A percentile compares a stretch with the other conserved stretches of the same genome.
These are phyloP conservation scores for Akabosia matsudoensis DNA, from an alignment of 1,140 invertebrate species.

Conservation along the genomic window DNA sequence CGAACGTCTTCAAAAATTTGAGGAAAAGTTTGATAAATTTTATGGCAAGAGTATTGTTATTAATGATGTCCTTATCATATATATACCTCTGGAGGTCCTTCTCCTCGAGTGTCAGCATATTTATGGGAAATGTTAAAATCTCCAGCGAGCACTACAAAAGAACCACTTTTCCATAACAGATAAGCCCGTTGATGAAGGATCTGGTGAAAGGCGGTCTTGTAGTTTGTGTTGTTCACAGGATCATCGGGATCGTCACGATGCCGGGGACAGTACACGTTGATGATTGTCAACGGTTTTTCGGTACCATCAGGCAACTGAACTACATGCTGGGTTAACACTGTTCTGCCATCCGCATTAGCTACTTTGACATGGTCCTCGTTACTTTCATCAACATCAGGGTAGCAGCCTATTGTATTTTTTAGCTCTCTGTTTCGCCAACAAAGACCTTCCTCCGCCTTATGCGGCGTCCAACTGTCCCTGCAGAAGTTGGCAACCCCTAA, in stretches of 20 bases:
- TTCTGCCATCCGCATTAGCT: slow-evolving; percentile 57
- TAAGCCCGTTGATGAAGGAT: slow-evolving; percentile 54
- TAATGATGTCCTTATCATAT: not conserved
- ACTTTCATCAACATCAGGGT: slow-evolving; percentile 48
- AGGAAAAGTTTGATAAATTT: slow-evolving; percentile 18
- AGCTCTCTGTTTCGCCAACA: slow-evolving; percentile 22
- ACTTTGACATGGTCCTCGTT: slow-evolving; percentile 50
- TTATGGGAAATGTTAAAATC: slow-evolving; percentile 58
- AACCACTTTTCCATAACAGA: slow-evolving; percentile 52
- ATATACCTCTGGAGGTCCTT: slow-evolving; percentile 47
- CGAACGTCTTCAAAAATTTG: slow-evolving; percentile 49
- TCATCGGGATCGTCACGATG: slow-evolving; percentile 55
- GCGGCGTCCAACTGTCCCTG: slow-evolving; percentile 50
- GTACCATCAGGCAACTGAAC: slow-evolving; percentile 48
- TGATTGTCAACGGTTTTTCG: slow-evolving; percentile 51
- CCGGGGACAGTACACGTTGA: slow-evolving; percentile 61
- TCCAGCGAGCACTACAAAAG: slow-evolving; percentile 58
- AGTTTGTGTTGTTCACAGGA: slow-evolving; percentile 47
- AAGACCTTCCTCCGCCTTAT: slow-evolving; percentile 55
- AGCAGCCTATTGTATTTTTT: slow-evolving; percentile 46
- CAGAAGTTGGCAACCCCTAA: slow-evolving; percentile 58
- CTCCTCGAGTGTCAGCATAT: slow-evolving; percentile 56
- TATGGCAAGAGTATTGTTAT: not conserved
- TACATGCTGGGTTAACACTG: slow-evolving; percentile 56
- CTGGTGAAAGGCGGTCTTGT: slow-evolving; percentile 57